Conservation (phyloP, 2,797 vertebrate genomes). For the Myiotriccus ornatus region DNA sequence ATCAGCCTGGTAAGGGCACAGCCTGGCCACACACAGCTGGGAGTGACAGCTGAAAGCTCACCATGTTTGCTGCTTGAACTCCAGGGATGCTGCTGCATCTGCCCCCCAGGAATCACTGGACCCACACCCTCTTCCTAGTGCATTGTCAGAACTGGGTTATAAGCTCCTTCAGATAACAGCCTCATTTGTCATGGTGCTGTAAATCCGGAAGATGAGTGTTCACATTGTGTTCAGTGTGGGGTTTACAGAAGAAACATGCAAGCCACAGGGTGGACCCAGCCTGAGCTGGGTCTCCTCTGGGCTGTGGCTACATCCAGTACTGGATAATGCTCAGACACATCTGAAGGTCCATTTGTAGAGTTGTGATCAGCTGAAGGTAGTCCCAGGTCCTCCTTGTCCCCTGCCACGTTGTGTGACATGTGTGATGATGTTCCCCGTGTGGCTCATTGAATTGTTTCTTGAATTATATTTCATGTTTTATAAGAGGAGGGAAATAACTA, state of each 20-base stretch:
- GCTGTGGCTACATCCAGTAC: background rate
- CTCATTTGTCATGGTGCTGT: background rate
- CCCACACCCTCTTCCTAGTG: background rate
- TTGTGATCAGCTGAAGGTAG: background rate
- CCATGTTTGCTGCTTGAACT: background rate
- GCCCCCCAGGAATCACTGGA: background rate
- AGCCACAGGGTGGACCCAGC: background rate
- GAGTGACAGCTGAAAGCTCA: background rate
- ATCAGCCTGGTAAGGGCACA: background rate
- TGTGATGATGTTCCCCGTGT: background rate
- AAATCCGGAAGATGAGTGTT: background rate
- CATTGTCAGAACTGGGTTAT: background rate
- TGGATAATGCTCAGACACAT: background rate
- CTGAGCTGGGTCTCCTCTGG: background rate
- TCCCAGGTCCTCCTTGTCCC: background rate
- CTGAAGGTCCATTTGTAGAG: background rate
- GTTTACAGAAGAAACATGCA: background rate
- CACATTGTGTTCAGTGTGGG: accelerated
- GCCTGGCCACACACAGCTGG: background rate
- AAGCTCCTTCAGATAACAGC: background rate
- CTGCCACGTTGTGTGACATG: background rate
- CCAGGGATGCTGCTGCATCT: background rate
- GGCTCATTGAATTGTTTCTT: background rate
- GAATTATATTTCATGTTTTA: background rate
- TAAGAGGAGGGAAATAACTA: background rate